phyloP scores from a whole-genome alignment of 2,113 vertebrate genomes.

The Oryzias javanicus region DNA sequence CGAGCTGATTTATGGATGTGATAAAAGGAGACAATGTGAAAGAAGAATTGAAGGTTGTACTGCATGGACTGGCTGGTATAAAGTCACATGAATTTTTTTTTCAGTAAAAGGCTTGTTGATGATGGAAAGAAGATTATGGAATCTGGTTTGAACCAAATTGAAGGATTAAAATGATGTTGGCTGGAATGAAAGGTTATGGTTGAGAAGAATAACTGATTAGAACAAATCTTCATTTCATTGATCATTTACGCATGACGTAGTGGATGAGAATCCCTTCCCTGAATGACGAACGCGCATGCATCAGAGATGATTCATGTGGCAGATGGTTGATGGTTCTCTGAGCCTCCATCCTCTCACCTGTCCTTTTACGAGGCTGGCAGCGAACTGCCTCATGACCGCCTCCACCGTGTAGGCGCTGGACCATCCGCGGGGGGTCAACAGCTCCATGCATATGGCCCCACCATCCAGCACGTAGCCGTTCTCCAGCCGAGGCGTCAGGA shows the following conservation, averaged over 20 bases:
- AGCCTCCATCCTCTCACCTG: conserved; percentile 83
- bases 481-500: conserved; percentile 95
- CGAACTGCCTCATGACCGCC: conserved; percentile 99
- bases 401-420: conserved; percentile 99
- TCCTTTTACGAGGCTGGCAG: conserved; percentile 97
- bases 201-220: too few species aligned
- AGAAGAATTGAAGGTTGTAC: conserved; percentile 30
- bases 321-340: conserved; percentile 9
- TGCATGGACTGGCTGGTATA: conserved; percentile 62
- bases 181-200: too few species aligned
- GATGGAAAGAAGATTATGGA: background rate
- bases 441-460: conserved; percentile 99
- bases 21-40: conserved; percentile 38
- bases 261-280: too few species aligned
- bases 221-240: too few species aligned
- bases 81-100: too few species aligned
- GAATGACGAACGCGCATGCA: background rate
- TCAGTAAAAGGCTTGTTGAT: conserved; percentile 5
- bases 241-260: conserved; percentile 28
- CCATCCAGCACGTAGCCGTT: conserved; percentile 99
- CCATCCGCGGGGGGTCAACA: conserved; percentile 97
- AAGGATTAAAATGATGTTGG: too few species aligned
- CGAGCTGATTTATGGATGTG: conserved; percentile 49
- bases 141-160: too few species aligned
- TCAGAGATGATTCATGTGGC: conserved; percentile 11